Percentiles rank a stretch among this genome's conserved stretches.
Evolutionary conservation across 1,140 invertebrate species (phyloP).

Genomic region (Heliconius congener): DNA sequence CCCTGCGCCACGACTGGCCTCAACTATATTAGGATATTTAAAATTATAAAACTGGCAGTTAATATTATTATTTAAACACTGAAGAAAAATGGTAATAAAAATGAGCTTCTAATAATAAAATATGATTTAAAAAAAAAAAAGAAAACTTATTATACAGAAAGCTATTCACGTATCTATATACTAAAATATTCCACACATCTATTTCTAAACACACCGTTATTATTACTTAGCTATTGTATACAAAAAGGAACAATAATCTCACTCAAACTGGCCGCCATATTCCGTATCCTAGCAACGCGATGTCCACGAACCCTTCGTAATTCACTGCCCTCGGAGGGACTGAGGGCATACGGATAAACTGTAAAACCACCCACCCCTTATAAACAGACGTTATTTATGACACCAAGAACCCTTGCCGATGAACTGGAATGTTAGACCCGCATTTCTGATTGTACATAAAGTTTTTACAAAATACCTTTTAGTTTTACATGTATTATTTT

Average conservation of each 20-base stretch:
- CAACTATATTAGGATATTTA: no score
- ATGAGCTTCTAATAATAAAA: no score
- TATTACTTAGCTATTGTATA: not conserved
- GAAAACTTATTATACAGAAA: not conserved
- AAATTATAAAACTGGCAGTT: no score
- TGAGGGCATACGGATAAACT: constrained; percentile 37
- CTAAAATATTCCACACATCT: no score
- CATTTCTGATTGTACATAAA: constrained; percentile 5
- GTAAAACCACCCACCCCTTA: constrained; percentile 36
- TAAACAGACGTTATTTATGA: constrained; percentile 40
- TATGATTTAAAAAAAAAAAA: no score
- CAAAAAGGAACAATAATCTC: not conserved
- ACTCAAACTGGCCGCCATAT: constrained; percentile 9
- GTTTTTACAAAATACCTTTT: not conserved
- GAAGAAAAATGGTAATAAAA: no score
- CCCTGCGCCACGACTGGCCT: no score
- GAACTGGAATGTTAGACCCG: constrained; percentile 17
- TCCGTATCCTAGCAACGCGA: constrained; percentile 33
- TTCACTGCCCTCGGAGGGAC: constrained; percentile 35
- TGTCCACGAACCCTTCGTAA: constrained; percentile 34
- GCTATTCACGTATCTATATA: not conserved
- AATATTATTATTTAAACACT: no score
- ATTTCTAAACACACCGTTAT: not conserved
- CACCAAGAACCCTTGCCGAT: constrained; percentile 40
- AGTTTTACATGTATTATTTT: not conserved